phyloP scores from a whole-genome alignment of 2,113 vertebrate species.

The Cettia cetti region DNA sequence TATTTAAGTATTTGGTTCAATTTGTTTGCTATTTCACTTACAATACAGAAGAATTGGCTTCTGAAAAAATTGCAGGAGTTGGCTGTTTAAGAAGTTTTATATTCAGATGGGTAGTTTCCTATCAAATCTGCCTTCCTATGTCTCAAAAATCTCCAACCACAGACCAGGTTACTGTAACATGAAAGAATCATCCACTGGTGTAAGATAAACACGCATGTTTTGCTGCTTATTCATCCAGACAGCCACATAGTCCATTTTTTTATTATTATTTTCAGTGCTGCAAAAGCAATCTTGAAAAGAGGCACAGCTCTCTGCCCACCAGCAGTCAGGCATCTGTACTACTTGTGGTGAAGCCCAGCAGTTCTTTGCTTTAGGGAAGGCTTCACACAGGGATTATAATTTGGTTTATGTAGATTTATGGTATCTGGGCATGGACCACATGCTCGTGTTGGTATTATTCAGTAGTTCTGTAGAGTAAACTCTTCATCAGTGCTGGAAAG shows the following conservation, averaged over 20 bases:
- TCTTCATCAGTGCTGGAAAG: not conserved
- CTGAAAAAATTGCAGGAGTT: not conserved
- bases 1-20: not conserved
- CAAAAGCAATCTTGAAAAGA: not conserved
- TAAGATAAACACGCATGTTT: not conserved
- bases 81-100: not conserved
- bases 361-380: not conserved
- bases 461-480: not conserved
- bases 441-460: not conserved
- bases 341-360: not conserved
- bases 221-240: not conserved
- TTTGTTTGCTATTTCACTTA: not conserved
- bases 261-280: not conserved
- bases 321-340: not conserved
- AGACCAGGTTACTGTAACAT: not conserved
- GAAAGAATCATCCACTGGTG: accelerated
- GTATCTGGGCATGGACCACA: not conserved
- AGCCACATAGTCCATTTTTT: not conserved
- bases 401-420: not conserved
- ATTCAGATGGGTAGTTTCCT: not conserved
- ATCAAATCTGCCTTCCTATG: not conserved
- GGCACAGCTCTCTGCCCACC: not conserved
- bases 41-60: not conserved
- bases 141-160: not conserved
- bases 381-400: not conserved